phyloP scores from a whole-genome alignment of 2,113 vertebrate species.

The Tangachromis dhanisi region DNA sequence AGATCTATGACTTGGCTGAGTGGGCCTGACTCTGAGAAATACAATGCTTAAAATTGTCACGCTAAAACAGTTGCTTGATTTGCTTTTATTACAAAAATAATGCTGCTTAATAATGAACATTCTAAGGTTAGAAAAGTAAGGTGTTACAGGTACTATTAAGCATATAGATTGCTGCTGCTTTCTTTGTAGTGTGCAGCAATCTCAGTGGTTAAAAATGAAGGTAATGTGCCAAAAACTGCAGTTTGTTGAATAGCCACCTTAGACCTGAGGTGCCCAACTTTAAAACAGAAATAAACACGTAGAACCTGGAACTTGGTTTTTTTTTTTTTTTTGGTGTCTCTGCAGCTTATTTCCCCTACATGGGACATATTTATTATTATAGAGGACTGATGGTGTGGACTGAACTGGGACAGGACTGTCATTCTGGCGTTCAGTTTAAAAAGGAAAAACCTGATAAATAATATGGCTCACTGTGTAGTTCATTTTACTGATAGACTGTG shows the following conservation, averaged over 20 bases:
- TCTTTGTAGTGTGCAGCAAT: not conserved
- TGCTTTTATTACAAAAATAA: not conserved
- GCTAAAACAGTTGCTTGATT: not conserved
- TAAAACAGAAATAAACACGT: not conserved
- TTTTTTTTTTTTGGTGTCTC: not conserved
- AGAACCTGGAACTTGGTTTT: rapidly evolving
- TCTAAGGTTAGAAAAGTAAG: not conserved
- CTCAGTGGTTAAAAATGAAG: not conserved
- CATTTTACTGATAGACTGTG: not conserved
- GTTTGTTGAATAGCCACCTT: not conserved
- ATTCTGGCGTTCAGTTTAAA: not conserved
- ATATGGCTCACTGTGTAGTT: not conserved
- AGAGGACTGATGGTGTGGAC: not conserved
- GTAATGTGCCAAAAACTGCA: not conserved
- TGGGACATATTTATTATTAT: not conserved
- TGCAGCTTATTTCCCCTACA: not conserved
- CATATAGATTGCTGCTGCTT: not conserved
- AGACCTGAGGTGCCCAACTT: not conserved
- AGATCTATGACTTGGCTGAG: not conserved
- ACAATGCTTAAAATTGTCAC: not conserved
- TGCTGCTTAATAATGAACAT: not conserved
- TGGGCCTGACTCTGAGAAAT: not conserved
- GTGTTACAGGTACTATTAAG: not conserved
- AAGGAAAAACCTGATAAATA: not conserved
- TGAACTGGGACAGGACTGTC: not conserved